Conservation (phyloP, 2,888 invertebrate genomes). For the Microchrysa polita region DNA sequence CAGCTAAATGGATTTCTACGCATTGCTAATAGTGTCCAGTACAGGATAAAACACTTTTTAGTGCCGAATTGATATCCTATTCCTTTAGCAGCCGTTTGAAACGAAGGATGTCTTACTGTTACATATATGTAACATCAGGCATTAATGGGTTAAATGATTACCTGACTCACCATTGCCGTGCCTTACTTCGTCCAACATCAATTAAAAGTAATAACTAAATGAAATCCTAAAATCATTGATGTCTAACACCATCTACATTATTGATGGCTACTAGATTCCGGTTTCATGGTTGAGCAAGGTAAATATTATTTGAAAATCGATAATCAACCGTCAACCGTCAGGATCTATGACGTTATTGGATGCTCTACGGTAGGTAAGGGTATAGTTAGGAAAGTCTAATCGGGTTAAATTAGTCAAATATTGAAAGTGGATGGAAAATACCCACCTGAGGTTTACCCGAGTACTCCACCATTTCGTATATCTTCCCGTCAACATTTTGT, state of each 20-base stretch:
- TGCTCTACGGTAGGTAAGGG: conserved; percentile 10
- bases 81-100: too few relatives aligned
- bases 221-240: too few relatives aligned
- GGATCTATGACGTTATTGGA: neutral
- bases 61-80: too few relatives aligned
- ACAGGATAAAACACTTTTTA: too few relatives aligned
- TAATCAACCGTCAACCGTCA: neutral
- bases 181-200: too few relatives aligned
- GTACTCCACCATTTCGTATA: neutral
- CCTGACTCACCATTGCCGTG: too few relatives aligned
- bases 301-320: conserved; percentile 3
- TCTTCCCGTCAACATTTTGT: neutral
- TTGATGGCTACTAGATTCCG: neutral
- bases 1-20: too few relatives aligned
- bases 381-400: conserved; percentile 17
- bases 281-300: neutral
- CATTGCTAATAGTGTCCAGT: too few relatives aligned
- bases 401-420: conserved; percentile 30
- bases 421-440: conserved; percentile 28
- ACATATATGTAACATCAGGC: too few relatives aligned
- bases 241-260: neutral
- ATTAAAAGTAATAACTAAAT: too few relatives aligned
- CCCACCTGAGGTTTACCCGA: neutral
- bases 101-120: too few relatives aligned
- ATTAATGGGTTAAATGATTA: too few relatives aligned